phyloP scores from a whole-genome alignment of 2,113 vertebrate genomes.

The Urocynchramus pylzowi region DNA sequence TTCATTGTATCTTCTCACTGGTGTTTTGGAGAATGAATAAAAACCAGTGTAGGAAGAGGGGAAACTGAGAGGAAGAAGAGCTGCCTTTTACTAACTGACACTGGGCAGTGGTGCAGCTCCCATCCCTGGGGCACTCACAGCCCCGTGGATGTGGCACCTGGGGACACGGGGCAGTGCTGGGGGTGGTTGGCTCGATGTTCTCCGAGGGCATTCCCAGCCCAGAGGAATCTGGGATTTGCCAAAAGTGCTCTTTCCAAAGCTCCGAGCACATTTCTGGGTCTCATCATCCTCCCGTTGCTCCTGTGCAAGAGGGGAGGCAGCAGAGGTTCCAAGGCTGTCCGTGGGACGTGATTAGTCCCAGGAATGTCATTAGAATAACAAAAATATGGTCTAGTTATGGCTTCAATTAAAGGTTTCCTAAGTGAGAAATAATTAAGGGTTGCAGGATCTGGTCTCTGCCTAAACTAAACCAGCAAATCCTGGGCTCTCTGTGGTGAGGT shows the following conservation, averaged over 20 bases:
- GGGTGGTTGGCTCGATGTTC: fast-evolving
- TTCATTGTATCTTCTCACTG: not conserved
- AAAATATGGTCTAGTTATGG: not conserved
- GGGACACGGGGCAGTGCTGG: not conserved
- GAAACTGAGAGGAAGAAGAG: not conserved
- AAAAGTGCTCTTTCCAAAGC: not conserved
- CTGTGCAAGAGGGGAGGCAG: not conserved
- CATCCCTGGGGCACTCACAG: fast-evolving
- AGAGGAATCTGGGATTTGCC: fast-evolving
- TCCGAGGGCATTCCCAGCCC: not conserved
- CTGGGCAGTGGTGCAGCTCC: not conserved
- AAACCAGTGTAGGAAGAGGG: not conserved
- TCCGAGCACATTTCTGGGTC: fast-evolving
- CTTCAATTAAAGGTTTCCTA: not conserved
- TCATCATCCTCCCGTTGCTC: fast-evolving
- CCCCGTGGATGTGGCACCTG: not conserved
- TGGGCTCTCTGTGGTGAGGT: not conserved
- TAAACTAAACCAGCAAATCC: not conserved
- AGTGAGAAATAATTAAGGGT: slow-evolving; percentile 3
- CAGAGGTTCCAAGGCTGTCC: not conserved
- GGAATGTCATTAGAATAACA: slow-evolving; percentile 26
- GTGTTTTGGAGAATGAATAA: too few relatives aligned
- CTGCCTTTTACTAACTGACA: fast-evolving
- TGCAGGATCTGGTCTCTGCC: not conserved
- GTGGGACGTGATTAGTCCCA: not conserved